These are phyloP conservation scores for Pleuronectes platessa DNA, from an alignment of 2,113 vertebrate species.

Conservation along the genomic window DNA sequence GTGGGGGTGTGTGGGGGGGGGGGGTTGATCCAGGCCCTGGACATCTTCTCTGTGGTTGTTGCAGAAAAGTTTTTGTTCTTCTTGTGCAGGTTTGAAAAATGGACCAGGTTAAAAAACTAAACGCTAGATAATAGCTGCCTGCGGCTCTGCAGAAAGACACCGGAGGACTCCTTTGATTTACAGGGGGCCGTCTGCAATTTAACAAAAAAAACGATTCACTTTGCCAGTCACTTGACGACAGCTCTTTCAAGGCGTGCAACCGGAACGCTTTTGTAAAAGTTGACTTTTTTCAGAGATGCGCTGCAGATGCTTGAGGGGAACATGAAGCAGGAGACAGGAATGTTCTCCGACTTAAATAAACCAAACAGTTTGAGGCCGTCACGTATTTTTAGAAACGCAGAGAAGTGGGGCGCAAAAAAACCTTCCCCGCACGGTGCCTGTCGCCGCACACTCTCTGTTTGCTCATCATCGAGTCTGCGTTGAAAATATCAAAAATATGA, in stretches of 20 bases:
- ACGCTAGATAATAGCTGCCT: background rate
- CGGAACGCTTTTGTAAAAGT: conserved; percentile 45
- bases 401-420: background rate
- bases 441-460: background rate
- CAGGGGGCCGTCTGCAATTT: conserved; percentile 21
- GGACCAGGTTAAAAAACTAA: background rate
- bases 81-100: background rate
- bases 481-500: conserved; percentile 23
- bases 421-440: conserved; percentile 1
- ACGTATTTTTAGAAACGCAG: conserved; percentile 14
- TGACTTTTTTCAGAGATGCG: conserved; percentile 14
- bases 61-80: background rate
- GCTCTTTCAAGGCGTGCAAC: conserved; percentile 5
- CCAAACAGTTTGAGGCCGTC: conserved; percentile 10
- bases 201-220: conserved; percentile 15
- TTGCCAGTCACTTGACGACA: conserved; percentile 16
- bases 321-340: background rate
- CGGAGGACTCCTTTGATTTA: conserved; percentile 39
- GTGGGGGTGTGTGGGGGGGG: background rate
- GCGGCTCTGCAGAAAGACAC: conserved; percentile 2
- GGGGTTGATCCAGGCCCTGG: conserved; percentile 22
- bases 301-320: conserved; percentile 2
- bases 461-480: conserved; percentile 7
- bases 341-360: conserved; percentile 18
- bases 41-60: conserved; percentile 7